A percentile compares a stretch with the other conserved stretches of the same genome.
Evolutionary conservation across 2,113 vertebrate genomes (phyloP).

Genomic region (Scolopax mira): DNA sequence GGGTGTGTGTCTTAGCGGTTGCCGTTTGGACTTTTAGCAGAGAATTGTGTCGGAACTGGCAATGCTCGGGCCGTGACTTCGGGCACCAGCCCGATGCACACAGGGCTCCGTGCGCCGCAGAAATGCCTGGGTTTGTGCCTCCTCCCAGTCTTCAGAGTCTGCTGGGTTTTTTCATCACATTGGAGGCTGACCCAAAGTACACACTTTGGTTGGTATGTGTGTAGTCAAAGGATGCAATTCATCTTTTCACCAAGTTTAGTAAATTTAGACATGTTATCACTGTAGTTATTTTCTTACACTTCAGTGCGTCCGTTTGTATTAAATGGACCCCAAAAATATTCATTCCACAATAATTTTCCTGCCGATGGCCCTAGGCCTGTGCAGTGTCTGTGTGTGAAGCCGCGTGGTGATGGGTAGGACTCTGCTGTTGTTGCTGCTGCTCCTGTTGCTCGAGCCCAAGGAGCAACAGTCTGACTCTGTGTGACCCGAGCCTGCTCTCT

Average conservation of each 20-base stretch:
- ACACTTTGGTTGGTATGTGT: fast-evolving
- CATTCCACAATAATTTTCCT: fast-evolving
- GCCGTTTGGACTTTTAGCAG: no score
- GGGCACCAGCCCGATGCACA: fast-evolving
- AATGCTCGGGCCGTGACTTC: neutral
- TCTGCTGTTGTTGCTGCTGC: fast-evolving
- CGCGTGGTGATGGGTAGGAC: fast-evolving
- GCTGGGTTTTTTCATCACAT: fast-evolving
- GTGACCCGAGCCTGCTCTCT: neutral
- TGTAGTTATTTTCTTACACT: neutral
- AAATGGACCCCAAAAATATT: fast-evolving
- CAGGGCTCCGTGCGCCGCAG: fast-evolving
- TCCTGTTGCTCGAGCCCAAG: fast-evolving
- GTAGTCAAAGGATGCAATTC: neutral
- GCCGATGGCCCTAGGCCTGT: fast-evolving
- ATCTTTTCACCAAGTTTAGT: neutral
- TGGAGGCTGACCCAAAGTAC: neutral
- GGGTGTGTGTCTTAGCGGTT: no score
- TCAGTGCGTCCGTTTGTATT: fast-evolving
- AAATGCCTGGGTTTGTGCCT: fast-evolving
- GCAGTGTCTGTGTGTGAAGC: fast-evolving
- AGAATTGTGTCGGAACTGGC: no score
- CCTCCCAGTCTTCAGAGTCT: neutral
- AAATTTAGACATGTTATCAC: neutral
- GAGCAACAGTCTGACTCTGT: no score